phyloP scores from a whole-genome alignment of 2,113 vertebrate genomes.

The Machaerirhynchus nigripectus region DNA sequence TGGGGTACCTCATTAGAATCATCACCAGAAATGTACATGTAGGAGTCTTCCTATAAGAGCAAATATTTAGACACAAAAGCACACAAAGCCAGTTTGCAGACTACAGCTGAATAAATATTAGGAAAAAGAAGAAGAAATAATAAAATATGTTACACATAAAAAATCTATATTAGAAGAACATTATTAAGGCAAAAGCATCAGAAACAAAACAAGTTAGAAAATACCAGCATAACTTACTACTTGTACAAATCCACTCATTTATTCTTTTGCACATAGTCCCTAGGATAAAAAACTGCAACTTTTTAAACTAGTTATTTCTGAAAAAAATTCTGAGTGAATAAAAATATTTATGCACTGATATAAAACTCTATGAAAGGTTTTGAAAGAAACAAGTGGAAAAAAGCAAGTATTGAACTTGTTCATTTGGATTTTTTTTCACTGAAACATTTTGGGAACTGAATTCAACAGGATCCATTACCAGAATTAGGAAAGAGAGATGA shows the following conservation, averaged over 20 bases:
- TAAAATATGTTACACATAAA: neutral
- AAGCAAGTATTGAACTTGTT: neutral
- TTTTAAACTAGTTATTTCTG: neutral
- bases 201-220: neutral
- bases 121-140: conserved; percentile 1
- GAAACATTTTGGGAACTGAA: neutral
- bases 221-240: neutral
- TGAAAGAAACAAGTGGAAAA: neutral
- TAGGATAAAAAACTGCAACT: neutral
- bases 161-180: neutral
- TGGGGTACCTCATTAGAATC: conserved; percentile 34
- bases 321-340: neutral
- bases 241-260: neutral
- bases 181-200: neutral
- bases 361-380: neutral
- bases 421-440: neutral
- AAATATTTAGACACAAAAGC: conserved; percentile 47
- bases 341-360: neutral
- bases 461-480: neutral
- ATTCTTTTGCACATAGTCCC: neutral
- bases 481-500: neutral
- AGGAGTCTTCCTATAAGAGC: conserved; percentile 23
- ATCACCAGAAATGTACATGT: conserved; percentile 24
- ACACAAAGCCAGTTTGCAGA: conserved; percentile 15
- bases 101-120: conserved; percentile 33